phyloP scores from a whole-genome alignment of 2,797 vertebrate genomes.

The Bufotes viridis region DNA sequence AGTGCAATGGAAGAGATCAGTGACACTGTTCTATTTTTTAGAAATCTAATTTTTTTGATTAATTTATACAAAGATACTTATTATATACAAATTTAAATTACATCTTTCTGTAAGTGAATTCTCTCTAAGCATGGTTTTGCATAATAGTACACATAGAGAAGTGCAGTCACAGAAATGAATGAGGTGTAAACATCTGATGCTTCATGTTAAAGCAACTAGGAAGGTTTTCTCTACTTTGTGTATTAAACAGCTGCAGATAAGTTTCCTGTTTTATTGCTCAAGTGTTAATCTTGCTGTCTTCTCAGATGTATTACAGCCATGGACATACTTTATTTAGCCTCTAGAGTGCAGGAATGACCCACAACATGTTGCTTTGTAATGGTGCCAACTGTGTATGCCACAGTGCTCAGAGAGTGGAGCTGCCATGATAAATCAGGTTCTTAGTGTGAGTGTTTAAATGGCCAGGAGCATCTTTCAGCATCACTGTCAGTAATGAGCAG shows the following conservation, averaged over 20 bases:
- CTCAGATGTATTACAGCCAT: slow-evolving; percentile 28
- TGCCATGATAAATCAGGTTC: slow-evolving; percentile 57
- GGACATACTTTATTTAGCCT: slow-evolving; percentile 45
- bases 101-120: not conserved
- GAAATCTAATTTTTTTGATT: not conserved
- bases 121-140: not conserved
- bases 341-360: slow-evolving; percentile 42
- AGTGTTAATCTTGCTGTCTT: slow-evolving; percentile 36
- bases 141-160: not conserved
- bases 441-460: slow-evolving; percentile 56
- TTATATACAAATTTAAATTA: not conserved
- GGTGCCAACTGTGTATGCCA: slow-evolving; percentile 47
- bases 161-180: not conserved
- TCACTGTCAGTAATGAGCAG: slow-evolving; percentile 54
- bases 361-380: slow-evolving; percentile 51
- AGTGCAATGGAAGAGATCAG: not conserved
- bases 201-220: not conserved
- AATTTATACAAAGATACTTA: not conserved
- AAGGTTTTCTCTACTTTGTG: not conserved
- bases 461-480: slow-evolving; percentile 55
- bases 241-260: not conserved
- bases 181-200: not conserved
- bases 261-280: slow-evolving; percentile 11
- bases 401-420: slow-evolving; percentile 35
- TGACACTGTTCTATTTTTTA: not conserved